Base-by-base conservation (phyloP, 2,797 vertebrate species). In the Onychomys leucogaster region DNA sequence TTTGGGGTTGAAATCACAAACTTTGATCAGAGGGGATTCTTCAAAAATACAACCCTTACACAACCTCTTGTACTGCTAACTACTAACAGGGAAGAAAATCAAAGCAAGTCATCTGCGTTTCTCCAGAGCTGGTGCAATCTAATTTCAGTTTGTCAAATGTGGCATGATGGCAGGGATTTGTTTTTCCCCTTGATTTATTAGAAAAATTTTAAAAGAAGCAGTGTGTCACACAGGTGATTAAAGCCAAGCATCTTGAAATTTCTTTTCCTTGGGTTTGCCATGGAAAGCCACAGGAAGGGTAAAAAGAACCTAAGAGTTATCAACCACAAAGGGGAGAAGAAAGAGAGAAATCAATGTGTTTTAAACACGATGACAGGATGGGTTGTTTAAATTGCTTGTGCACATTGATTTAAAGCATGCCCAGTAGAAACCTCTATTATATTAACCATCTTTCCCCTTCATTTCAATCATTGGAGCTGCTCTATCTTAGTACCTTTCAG, bases 101-200 rank as follows among this genome's bases (percentile, higher is more conserved):
- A 98, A 98, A 97, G 95, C 95, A 97, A 96, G 94, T 98, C 98
- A 98, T 99, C 98, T 98, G 94, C 92, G 96, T 98, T 99, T 97
- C 97, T 97, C 29, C 85, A 96, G 97, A 98, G 98, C 98, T 98
- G 97, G 97, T 97, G 95, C 98, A 97, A 99, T 99, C 99, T 99
- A 98, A 99, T 99, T 99, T 98, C 98, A 98, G 98, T 98, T 99
- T 99, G 98, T 99, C 99, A 98, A 98, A 97, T 3, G 55, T 98
- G 98, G 96, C 97, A 96, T 89, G 61, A 93, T 96, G 97, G 93
- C 63, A 88, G 97, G 97, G 92, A 97, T 99, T 99, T 98, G 92
- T 98, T 99, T 98, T 98, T 98, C 98, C 96, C 97, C 97, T 96
- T 99, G 99, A 99, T 99, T 99, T 99, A 99, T 99, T 98, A 99